Base-by-base conservation (phyloP, 2,797 vertebrate species). In the Cyclopterus lumpus region DNA sequence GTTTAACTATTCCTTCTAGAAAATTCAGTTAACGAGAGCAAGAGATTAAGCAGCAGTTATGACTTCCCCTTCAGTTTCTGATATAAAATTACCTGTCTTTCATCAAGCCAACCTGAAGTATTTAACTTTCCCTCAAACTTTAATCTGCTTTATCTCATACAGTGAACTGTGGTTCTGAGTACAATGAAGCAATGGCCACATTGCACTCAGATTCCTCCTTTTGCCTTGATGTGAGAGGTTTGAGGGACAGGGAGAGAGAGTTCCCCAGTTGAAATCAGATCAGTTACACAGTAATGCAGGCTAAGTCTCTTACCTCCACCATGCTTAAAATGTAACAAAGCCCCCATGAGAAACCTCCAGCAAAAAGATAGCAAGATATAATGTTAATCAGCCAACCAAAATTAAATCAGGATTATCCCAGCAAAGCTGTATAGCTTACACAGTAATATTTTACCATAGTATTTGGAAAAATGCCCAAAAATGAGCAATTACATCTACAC, bases 341-440 rank as follows among this genome's bases (percentile, higher is more conserved):
- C 78, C 65, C 81, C 83, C 86, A 79, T 85, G 84, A 89, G 89
- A 89, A 92, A 88, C 81, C 73, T 71, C 38, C 4, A 57, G 68
- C 67, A 79, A 88, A 86, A 26, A 87, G 85, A 91, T 86, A 87
- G 73, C 53, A 71, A 89, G 84, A 84, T 89, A 87, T 69, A 76
- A 87, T 55, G 83, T 84, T 90, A 90, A 91, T 91, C 80, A 92
- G 73, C 48, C 85, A 24, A 83, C 74, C 77, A 89, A 88, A 93
- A 93, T 93, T 92, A 93, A 93, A 94, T 86, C 80, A 75, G 90
- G 93, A 94, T 94, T 93, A 91, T 78, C 81, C 80, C 65, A 75
- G 36, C 78, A 82, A 65, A 77, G 85, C 71, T 85, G 68, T 78
- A 70, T 67, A 77, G 73, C 73, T 80, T 79, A 78, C 75, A 80